These are phyloP conservation scores for Stenopsyche tienmushanensis DNA, from an alignment of 1,140 invertebrate genomes.

Conservation along the genomic window DNA sequence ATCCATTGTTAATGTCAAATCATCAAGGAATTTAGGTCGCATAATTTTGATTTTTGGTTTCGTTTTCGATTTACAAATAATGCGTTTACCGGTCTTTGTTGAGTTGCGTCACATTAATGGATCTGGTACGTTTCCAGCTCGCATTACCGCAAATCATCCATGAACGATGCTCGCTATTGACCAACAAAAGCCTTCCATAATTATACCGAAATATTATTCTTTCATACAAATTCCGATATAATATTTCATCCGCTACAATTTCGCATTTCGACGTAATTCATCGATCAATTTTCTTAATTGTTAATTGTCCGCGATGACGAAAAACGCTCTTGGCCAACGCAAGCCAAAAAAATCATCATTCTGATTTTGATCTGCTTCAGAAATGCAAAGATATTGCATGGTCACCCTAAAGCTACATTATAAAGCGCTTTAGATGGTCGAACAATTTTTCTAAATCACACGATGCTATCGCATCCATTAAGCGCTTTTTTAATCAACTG, in stretches of 20 bases:
- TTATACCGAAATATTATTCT: too few relatives aligned
- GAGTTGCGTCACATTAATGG: constrained; percentile 25
- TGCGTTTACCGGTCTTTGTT: constrained; percentile 20
- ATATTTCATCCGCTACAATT: too few relatives aligned
- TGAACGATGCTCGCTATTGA: constrained; percentile 19
- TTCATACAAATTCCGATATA: too few relatives aligned
- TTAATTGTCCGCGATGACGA: not conserved
- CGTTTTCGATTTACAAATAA: not conserved
- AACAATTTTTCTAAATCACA: not conserved
- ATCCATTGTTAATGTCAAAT: not conserved
- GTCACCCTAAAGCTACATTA: not conserved
- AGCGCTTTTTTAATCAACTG: not conserved
- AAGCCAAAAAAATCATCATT: not conserved
- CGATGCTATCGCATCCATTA: constrained; percentile 2
- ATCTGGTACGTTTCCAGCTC: constrained; percentile 17
- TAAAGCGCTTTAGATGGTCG: not conserved
- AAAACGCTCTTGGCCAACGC: too few relatives aligned
- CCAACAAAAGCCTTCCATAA: not conserved
- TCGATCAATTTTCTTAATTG: not conserved
- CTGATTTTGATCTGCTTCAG: not conserved
- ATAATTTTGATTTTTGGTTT: not conserved
- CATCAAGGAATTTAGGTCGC: not conserved
- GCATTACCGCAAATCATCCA: constrained; percentile 30
- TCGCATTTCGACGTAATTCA: not conserved
- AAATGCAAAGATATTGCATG: not conserved